Conservation (phyloP, 2,797 vertebrate genomes). For the Pipistrellus pipistrellus region DNA sequence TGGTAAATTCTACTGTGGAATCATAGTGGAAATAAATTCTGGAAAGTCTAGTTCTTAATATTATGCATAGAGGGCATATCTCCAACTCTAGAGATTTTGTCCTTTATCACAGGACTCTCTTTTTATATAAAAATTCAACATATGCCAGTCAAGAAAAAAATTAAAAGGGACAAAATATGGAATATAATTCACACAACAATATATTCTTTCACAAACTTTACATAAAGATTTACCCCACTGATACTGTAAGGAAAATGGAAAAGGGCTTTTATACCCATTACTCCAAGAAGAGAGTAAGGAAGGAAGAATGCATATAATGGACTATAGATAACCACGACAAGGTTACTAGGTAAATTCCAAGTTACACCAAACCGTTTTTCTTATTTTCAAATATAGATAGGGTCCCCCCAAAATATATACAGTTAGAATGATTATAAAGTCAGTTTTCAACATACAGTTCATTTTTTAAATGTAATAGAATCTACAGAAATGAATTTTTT, state of each 20-base stretch:
- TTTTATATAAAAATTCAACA: neutral
- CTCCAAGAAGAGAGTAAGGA: neutral
- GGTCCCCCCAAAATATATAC: too few relatives aligned
- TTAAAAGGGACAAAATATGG: neutral
- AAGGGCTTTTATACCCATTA: neutral
- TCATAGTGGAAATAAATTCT: neutral
- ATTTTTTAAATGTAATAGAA: too few relatives aligned
- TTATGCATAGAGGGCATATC: neutral
- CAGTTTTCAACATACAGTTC: too few relatives aligned
- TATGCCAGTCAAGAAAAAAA: neutral
- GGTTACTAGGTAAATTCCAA: too few relatives aligned
- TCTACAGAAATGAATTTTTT: too few relatives aligned
- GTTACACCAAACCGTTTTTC: too few relatives aligned
- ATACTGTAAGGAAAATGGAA: neutral
- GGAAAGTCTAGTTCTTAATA: neutral
- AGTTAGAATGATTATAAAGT: too few relatives aligned
- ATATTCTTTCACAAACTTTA: neutral
- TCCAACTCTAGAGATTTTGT: neutral
- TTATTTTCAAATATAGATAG: too few relatives aligned
- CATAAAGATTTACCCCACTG: neutral
- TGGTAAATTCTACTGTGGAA: neutral
- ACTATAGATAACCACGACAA: neutral
- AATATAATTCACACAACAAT: neutral
- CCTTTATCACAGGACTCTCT: neutral
- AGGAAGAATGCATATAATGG: neutral